Evolutionary conservation across 2,797 vertebrate genomes (phyloP).

Genomic region (Rhinella marina): DNA sequence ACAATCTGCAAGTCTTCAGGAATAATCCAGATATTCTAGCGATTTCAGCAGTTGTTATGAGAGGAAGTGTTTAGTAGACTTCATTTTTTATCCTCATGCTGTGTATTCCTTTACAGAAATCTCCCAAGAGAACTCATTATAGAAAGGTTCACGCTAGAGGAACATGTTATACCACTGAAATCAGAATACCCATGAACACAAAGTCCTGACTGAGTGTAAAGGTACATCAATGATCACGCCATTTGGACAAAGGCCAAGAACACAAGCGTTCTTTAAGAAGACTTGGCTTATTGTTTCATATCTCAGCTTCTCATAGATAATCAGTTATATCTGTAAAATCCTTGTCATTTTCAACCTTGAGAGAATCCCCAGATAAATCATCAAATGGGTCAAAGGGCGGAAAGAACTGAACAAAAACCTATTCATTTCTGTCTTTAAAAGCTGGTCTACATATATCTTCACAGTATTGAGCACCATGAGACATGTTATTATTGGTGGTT

Average conservation of each 20-base stretch:
- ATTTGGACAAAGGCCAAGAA: constrained; percentile 6
- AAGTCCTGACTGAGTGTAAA: constrained; percentile 21
- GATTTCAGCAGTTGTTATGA: constrained; percentile 5
- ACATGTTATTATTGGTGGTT: not conserved
- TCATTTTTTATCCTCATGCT: constrained; percentile 13
- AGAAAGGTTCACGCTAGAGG: constrained; percentile 31
- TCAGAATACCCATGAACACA: constrained; percentile 23
- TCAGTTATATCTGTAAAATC: not conserved
- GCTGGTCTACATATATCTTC: not conserved
- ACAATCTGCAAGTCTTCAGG: not conserved
- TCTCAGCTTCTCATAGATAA: not conserved
- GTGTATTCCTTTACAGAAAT: constrained; percentile 36
- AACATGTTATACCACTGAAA: constrained; percentile 17
- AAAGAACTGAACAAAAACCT: not conserved
- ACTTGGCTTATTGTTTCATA: not conserved
- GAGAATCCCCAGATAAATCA: not conserved
- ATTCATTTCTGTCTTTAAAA: not conserved
- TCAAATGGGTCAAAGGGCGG: not conserved
- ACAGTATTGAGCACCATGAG: not conserved
- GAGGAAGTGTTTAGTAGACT: constrained; percentile 15
- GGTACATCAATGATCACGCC: constrained; percentile 4
- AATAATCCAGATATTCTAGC: not conserved
- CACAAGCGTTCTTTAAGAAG: constrained; percentile 6
- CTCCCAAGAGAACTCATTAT: constrained; percentile 50
- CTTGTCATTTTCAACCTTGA: not conserved